Evolutionary conservation across 2,797 vertebrate species (phyloP).

Genomic region (Spheniscus humboldti): DNA sequence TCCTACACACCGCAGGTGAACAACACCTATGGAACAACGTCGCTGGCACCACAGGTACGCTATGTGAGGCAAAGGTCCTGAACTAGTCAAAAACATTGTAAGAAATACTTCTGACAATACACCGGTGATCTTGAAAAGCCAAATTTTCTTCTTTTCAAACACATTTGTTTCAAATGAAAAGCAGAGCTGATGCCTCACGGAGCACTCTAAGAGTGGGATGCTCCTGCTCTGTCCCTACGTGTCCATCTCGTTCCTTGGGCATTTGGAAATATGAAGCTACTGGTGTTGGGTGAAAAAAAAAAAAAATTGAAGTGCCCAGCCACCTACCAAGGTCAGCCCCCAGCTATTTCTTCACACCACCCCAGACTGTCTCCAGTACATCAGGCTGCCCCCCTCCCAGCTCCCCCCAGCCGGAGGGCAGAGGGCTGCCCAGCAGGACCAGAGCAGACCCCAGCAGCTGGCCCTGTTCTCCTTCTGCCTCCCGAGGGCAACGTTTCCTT

Average conservation of each 20-base stretch:
- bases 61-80: neutral
- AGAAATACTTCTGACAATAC: neutral
- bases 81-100: neutral
- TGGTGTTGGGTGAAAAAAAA: no score
- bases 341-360: neutral
- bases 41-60: accelerated
- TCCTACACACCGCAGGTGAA: neutral
- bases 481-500: neutral
- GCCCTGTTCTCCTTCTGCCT: neutral
- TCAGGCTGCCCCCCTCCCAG: neutral
- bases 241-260: neutral
- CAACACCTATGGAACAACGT: neutral
- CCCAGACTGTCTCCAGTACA: neutral
- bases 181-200: neutral
- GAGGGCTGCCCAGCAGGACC: neutral
- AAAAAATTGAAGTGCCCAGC: neutral
- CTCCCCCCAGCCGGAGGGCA: accelerated
- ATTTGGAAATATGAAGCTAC: neutral
- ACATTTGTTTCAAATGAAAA: neutral
- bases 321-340: neutral
- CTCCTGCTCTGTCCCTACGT: neutral
- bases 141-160: neutral
- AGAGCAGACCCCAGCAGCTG: neutral
- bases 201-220: neutral
- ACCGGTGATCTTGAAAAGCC: neutral